Percentiles rank a stretch among this genome's conserved stretches.
phyloP scores from a whole-genome alignment of 2,888 invertebrate genomes.

The Zygogramma bicolorata region DNA sequence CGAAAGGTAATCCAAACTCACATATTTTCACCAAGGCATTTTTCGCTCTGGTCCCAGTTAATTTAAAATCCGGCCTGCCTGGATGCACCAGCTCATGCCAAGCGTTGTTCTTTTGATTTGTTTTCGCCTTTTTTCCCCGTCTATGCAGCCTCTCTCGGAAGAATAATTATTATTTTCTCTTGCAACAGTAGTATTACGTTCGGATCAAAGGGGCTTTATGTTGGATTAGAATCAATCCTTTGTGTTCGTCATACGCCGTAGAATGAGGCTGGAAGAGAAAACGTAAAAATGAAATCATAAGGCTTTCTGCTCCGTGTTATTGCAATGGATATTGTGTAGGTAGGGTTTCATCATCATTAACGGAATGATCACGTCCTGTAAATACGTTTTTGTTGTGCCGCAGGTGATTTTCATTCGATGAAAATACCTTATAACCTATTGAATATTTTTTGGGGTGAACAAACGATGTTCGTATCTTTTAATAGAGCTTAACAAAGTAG shows the following conservation, averaged over 20 bases:
- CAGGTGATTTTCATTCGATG: too few relatives aligned
- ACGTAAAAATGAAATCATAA: conserved; percentile 1
- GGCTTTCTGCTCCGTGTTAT: neutral
- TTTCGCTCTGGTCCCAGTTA: conserved; percentile 18
- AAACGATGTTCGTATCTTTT: too few relatives aligned
- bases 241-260: conserved; percentile 18
- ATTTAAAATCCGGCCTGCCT: conserved; percentile 27
- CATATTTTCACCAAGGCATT: conserved; percentile 17
- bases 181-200: conserved; percentile 31
- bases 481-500: too few relatives aligned
- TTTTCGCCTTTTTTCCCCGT: conserved; percentile 12
- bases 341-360: neutral
- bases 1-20: conserved; percentile 21
- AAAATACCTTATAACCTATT: too few relatives aligned
- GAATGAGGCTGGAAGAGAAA: conserved; percentile 24
- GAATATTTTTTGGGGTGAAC: too few relatives aligned
- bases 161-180: conserved; percentile 36
- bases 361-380: neutral
- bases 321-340: neutral
- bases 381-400: neutral
- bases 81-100: conserved; percentile 12
- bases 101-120: conserved; percentile 29
- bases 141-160: conserved; percentile 21
- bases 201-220: conserved; percentile 32
- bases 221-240: conserved; percentile 37